Evolutionary conservation across 2,113 vertebrate genomes (phyloP).

Genomic region (Dunckerocampus dactyliophorus): DNA sequence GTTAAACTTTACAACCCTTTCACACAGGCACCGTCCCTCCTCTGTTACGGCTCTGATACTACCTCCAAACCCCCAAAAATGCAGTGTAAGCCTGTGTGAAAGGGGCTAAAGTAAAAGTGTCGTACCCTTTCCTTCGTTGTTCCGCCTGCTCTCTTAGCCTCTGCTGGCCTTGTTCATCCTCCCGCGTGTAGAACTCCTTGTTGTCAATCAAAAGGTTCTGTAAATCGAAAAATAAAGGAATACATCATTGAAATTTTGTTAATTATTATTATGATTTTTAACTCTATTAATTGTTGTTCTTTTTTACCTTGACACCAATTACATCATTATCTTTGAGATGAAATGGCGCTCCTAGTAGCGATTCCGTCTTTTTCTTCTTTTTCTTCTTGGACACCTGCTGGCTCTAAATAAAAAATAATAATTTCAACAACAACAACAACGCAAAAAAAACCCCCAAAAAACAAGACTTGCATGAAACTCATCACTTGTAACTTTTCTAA

Average conservation of each 20-base stretch:
- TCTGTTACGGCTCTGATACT: too few species aligned
- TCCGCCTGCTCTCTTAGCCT: slow-evolving; percentile 69
- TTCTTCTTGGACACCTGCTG: slow-evolving; percentile 87
- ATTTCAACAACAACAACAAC: too few species aligned
- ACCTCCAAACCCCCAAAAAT: background rate
- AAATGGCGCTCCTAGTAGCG: slow-evolving; percentile 80
- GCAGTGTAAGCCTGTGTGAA: background rate
- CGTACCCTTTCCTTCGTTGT: slow-evolving; percentile 74
- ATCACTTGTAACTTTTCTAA: background rate
- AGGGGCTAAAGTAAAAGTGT: slow-evolving; percentile 2
- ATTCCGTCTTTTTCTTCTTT: slow-evolving; percentile 85
- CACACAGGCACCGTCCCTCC: too few species aligned
- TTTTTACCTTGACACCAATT: slow-evolving; percentile 84
- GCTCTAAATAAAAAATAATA: slow-evolving; percentile 63
- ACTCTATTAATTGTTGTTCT: background rate
- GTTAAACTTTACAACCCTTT: too few species aligned
- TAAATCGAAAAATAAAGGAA: slow-evolving; percentile 9
- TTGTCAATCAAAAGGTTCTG: slow-evolving; percentile 86
- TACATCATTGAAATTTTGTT: too few species aligned
- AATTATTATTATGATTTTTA: background rate
- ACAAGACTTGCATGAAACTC: background rate
- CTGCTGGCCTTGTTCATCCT: slow-evolving; percentile 77
- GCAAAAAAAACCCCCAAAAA: too few species aligned
- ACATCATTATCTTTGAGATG: slow-evolving; percentile 87
- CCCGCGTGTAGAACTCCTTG: slow-evolving; percentile 76